Percentiles rank a stretch among this genome's conserved stretches.
Evolutionary conservation across 2,888 invertebrate genomes (phyloP).

Genomic region (Drosophila putrida): DNA sequence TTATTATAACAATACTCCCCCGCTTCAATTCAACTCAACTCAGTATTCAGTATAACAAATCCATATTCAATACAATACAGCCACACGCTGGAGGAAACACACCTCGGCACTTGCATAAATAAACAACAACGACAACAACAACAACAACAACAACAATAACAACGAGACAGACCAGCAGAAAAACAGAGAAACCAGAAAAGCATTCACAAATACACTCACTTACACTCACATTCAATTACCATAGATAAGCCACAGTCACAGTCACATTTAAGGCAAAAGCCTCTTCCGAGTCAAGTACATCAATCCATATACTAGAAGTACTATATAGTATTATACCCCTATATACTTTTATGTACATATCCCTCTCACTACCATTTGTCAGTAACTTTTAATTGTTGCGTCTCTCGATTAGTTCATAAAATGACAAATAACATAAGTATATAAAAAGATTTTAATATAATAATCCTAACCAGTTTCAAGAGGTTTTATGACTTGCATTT

Average conservation of each 20-base stretch:
- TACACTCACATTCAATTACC: conserved; percentile 35
- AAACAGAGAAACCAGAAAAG: conserved; percentile 18
- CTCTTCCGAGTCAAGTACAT: conserved; percentile 1
- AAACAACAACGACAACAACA: conserved; percentile 28
- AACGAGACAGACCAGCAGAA: conserved; percentile 23
- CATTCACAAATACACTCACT: conserved; percentile 37
- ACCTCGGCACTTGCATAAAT: conserved; percentile 64
- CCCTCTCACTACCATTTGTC: background rate
- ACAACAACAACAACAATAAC: background rate
- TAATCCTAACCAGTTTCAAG: conserved; percentile 21
- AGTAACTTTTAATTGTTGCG: conserved; percentile 18
- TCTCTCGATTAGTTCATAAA: conserved; percentile 8
- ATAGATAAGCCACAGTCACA: conserved; percentile 25
- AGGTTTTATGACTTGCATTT: too few relatives aligned
- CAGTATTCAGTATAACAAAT: conserved; percentile 11
- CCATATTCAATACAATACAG: conserved; percentile 24
- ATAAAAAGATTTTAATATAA: conserved; percentile 2
- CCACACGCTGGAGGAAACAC: conserved; percentile 34
- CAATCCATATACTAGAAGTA: background rate
- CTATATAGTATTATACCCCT: background rate
- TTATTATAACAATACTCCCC: conserved; percentile 66
- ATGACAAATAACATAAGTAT: background rate
- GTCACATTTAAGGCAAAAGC: conserved; percentile 18
- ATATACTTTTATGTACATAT: conserved; percentile 2
- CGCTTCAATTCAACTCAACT: conserved; percentile 5